These are phyloP conservation scores for Microcebus ravelobensis DNA, from an alignment of 2,113 vertebrate species.

Conservation along the genomic window DNA sequence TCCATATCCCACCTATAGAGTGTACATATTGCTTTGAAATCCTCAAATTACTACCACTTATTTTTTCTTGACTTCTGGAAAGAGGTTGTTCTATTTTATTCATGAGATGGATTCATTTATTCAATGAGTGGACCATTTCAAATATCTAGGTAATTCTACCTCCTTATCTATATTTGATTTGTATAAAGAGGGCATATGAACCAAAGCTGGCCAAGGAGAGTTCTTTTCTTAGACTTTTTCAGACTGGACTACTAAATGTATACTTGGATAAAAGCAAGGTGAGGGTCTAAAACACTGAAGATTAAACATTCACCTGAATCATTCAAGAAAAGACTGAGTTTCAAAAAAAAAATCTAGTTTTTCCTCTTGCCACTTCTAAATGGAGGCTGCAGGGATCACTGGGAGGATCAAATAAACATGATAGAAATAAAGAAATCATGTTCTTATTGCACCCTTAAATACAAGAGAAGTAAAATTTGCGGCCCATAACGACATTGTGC, in stretches of 20 bases:
- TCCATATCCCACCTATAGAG: not conserved
- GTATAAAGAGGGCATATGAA: not conserved
- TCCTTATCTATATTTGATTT: not conserved
- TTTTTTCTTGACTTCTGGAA: not conserved
- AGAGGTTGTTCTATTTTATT: not conserved
- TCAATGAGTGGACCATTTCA: not conserved
- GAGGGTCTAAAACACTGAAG: not conserved
- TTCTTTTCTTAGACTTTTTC: not conserved
- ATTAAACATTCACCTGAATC: not conserved
- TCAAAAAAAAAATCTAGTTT: not conserved
- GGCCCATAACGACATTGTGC: not conserved
- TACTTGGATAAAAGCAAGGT: not conserved
- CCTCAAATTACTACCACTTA: not conserved
- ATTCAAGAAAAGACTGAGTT: not conserved
- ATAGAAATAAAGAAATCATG: not conserved
- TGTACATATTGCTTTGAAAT: not conserved
- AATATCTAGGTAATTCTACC: not conserved
- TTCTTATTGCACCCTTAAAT: not conserved
- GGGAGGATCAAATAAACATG: not conserved
- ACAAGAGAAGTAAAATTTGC: not conserved
- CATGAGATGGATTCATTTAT: not conserved
- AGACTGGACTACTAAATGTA: not conserved
- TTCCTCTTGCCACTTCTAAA: not conserved
- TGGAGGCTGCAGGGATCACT: not conserved
- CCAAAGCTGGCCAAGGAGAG: not conserved